Conservation (phyloP, 2,888 invertebrate species). For the Argyresthia goedartella region DNA sequence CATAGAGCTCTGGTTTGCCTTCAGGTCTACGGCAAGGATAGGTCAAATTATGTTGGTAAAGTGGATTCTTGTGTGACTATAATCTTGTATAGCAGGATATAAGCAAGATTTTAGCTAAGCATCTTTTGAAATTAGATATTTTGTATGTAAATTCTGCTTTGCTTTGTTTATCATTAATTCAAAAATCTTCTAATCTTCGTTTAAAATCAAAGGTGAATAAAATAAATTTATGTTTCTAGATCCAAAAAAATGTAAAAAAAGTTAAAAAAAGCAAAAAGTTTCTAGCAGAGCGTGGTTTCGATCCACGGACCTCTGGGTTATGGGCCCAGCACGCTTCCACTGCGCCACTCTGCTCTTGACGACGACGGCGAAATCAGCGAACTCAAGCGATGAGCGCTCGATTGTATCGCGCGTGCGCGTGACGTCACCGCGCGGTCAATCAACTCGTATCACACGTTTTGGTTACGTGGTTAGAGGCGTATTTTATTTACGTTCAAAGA, state of each 20-base stretch:
- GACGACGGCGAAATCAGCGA: constrained; percentile 46
- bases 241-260: too few relatives aligned
- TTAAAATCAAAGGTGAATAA: too few relatives aligned
- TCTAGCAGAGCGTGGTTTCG: constrained; percentile 85
- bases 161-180: too few relatives aligned
- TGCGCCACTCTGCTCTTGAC: constrained; percentile 80
- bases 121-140: too few relatives aligned
- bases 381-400: constrained; percentile 8
- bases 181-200: too few relatives aligned
- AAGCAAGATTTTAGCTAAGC: too few relatives aligned
- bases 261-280: constrained; percentile 17
- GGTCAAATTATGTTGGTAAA: background rate
- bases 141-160: too few relatives aligned
- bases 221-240: too few relatives aligned
- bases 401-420: constrained; percentile 17
- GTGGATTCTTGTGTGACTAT: too few relatives aligned
- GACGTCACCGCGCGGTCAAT: constrained; percentile 20
- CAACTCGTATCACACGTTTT: background rate
- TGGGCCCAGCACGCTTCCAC: constrained; percentile 88
- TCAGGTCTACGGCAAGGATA: too few relatives aligned
- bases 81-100: too few relatives aligned
- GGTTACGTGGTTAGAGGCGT: constrained; percentile 9
- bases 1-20: background rate
- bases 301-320: constrained; percentile 93
- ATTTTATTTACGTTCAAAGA: background rate